A percentile compares a stretch with the other conserved stretches of the same genome.
Evolutionary conservation across 2,888 invertebrate genomes (phyloP).

Genomic region (Cantharis rustica): DNA sequence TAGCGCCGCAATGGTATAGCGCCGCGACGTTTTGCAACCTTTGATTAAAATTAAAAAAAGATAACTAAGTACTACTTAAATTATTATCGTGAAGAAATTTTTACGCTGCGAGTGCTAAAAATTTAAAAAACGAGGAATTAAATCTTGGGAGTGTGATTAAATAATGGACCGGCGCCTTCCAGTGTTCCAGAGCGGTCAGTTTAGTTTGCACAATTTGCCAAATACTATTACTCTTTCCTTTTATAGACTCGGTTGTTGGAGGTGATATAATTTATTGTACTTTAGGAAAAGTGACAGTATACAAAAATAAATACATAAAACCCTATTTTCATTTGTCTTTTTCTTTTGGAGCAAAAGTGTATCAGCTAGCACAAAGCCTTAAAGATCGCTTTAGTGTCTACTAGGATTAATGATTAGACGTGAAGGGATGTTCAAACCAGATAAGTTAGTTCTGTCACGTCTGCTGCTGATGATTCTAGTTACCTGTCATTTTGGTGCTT

Average conservation of each 20-base stretch:
- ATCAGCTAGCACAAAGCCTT: slow-evolving; percentile 16
- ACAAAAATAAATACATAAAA: slow-evolving; percentile 19
- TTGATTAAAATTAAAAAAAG: neutral
- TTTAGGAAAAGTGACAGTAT: slow-evolving; percentile 6
- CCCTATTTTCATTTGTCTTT: slow-evolving; percentile 22
- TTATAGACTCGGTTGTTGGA: slow-evolving; percentile 12
- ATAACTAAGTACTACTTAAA: neutral
- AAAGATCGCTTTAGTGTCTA: slow-evolving; percentile 20
- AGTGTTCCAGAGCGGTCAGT: neutral
- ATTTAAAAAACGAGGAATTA: neutral
- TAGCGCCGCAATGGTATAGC: slow-evolving; percentile 14
- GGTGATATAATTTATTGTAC: slow-evolving; percentile 22
- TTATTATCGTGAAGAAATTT: neutral
- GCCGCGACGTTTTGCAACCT: neutral
- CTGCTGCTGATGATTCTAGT: slow-evolving; percentile 17
- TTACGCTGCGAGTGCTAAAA: too few relatives aligned
- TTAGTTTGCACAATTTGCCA: neutral
- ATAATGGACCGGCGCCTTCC: neutral
- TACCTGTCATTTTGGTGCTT: slow-evolving; percentile 19
- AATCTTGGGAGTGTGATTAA: neutral
- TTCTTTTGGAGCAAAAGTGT: neutral
- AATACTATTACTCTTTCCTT: neutral
- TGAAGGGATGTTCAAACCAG: slow-evolving; percentile 23
- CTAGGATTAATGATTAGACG: slow-evolving; percentile 25
- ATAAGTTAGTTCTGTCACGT: slow-evolving; percentile 26